Evolutionary conservation across 2,888 invertebrate genomes (phyloP).

Genomic region (Dynastes tityus): DNA sequence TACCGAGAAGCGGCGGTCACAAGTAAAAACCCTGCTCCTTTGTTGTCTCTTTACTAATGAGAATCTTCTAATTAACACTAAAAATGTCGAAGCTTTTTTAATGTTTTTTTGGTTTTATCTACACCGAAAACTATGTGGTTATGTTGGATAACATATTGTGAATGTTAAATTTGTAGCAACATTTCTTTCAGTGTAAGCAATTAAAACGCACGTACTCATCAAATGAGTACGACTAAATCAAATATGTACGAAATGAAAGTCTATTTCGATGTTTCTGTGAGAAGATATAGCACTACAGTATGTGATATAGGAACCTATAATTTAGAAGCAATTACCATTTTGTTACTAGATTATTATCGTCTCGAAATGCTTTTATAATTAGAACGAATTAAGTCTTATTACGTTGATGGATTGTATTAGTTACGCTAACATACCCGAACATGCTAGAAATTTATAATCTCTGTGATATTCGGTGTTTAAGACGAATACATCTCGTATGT

Average conservation of each 20-base stretch:
- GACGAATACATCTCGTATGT: not conserved
- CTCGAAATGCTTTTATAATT: conserved; percentile 47
- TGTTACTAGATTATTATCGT: conserved; percentile 22
- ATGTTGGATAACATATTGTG: not conserved
- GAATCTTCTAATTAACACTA: conserved; percentile 56
- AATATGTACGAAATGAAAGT: not conserved
- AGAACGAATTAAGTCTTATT: conserved; percentile 46
- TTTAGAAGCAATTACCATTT: conserved; percentile 13
- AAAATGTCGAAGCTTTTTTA: conserved; percentile 29
- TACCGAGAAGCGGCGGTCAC: conserved; percentile 33
- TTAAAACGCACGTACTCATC: not conserved
- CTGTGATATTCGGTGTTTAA: not conserved
- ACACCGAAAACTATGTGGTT: conserved; percentile 37
- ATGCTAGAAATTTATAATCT: conserved; percentile 11
- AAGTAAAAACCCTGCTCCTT: conserved; percentile 54
- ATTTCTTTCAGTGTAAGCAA: not conserved
- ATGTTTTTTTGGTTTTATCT: not conserved
- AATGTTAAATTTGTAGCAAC: conserved; percentile 17
- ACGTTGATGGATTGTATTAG: conserved; percentile 30
- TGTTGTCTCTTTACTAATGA: conserved; percentile 57
- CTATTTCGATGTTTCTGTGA: not conserved
- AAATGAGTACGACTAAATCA: not conserved
- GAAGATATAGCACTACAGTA: not conserved
- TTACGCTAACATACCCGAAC: not conserved
- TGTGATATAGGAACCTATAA: conserved; percentile 20